Base-by-base conservation (phyloP, 2,797 vertebrate species). In the Cyclura pinguis region DNA sequence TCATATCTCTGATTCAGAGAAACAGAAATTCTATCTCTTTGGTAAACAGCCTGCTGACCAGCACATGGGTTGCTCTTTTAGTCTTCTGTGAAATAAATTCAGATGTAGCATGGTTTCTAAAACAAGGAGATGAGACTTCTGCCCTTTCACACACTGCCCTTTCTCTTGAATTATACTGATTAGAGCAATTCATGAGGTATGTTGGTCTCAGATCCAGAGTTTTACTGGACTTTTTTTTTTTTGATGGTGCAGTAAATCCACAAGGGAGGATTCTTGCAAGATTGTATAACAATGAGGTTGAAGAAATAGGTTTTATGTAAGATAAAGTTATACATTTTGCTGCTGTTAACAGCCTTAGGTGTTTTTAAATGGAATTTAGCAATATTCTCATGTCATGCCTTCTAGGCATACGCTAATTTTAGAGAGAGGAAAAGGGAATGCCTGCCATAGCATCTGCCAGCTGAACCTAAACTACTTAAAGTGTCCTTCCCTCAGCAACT, bases 1-100 rank as follows among this genome's bases (percentile, higher is more conserved):
- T n/a, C 27, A 86, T 85, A 16, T 69, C 12, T 73, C 29, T 80
- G 64, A 62, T 87, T 89, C 80, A 84, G 80, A 89, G 84, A 84
- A 90, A 50, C 86, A 13, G 87, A 86, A 86, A 90, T 82, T 29
- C 13, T 77, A 42, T 82, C 77, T 32, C 27, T 76, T 74, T 82
- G 52, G 83, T 86, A 84, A 89, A 86, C 87, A 76, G 24, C 18
- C 47, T 67, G 52, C 14, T 90, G 84, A 90, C 52, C 29, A n/a
- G 67, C 47, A 32, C 32, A 32, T 29, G 32, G 24, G 80, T 52
- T 47, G 47, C 9, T 57, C 59, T 13, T 76, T 59, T 50, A 32
- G 16, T 52, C 42, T 55, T 42, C 78, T 82, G 35, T 69, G 32
- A 35, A 76, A 62, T 67, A 42, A 74, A 83, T 84, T 3, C 6